Base-by-base conservation (phyloP, 2,113 vertebrate species). In the Scortum barcoo region DNA sequence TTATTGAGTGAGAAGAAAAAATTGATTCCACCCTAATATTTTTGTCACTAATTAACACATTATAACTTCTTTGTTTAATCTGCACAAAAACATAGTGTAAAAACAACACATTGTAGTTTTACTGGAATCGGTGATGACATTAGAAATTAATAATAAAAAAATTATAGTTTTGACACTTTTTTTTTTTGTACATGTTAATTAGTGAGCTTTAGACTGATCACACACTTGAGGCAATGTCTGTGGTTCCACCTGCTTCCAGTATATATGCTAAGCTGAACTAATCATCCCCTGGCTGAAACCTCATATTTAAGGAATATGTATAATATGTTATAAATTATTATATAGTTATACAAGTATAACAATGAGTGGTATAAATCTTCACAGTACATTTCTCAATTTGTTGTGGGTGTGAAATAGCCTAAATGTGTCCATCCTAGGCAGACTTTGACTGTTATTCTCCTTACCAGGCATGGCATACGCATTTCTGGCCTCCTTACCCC, bases 401-500 rank as follows among this genome's bases (percentile, higher is more conserved):
- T n/a, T n/a, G n/a, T n/a, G n/a, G n/a, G n/a, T n/a, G n/a, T 54
- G 54, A 20, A 38, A 65, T 2, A 44, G 11, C 3, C 53, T 57
- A 28, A 72, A 30, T 72, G 14, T 26, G 14, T 2, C 22, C 7
- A 46, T 10, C 8, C 28, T 19, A 56, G 14, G 28, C 7, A 50
- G 11, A 5, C 5, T 33, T 33, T 14, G 1, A 42, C 26, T 53
- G 6, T 56, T 36, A 4, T 3, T 7, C 36, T 48, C 36, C 6
- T 65, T 30, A 38, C 5, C 63, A 99, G 98, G 98, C 7, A 96
- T 99, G 86, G 98, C 98, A 11, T 99, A 99, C 0, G 97, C 97
- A 0, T 95, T 99, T 51, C 93, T 99, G 91, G 97, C 98, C 0
- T 97, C 97, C 24, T 83, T 99, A 42, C 96, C 96, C 0, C 96